phyloP scores from a whole-genome alignment of 1,140 invertebrate species.

The Matsumurasca onukii region DNA sequence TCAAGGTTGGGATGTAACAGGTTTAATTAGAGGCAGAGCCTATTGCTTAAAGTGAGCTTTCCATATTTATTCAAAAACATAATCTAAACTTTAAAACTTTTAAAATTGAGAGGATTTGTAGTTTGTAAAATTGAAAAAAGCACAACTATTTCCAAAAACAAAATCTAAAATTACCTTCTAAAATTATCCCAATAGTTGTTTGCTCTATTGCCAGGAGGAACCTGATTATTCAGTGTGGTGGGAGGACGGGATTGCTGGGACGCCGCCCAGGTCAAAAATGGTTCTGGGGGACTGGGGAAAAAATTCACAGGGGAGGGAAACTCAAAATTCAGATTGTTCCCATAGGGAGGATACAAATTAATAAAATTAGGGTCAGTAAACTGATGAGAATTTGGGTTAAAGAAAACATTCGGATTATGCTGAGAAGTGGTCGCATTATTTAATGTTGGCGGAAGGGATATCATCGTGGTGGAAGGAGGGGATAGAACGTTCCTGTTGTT shows the following conservation, averaged over 20 bases:
- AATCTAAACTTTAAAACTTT: no score
- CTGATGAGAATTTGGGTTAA: constrained; percentile 30
- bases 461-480: constrained; percentile 48
- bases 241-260: constrained; percentile 7
- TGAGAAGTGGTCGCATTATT: constrained; percentile 38
- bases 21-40: no score
- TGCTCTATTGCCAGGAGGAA: constrained; percentile 79
- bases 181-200: constrained; percentile 95
- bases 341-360: constrained; percentile 33
- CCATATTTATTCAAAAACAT: no score
- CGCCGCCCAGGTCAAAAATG: constrained; percentile 60
- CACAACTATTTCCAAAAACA: not conserved
- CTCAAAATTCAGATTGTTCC: constrained; percentile 40
- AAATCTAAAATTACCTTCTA: constrained; percentile 64
- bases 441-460: constrained; percentile 46
- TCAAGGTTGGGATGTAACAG: no score
- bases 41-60: no score
- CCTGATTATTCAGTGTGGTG: constrained; percentile 76
- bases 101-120: no score
- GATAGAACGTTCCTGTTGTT: constrained; percentile 42
- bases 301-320: constrained; percentile 32
- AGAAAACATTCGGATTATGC: constrained; percentile 29
- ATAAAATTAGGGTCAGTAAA: constrained; percentile 33
- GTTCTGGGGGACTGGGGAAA: constrained; percentile 32
- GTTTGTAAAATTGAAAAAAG: no score